Evolutionary conservation across 64 coral and sea anemone genomes (phyloP).

Genomic region (Montipora sp.): DNA sequence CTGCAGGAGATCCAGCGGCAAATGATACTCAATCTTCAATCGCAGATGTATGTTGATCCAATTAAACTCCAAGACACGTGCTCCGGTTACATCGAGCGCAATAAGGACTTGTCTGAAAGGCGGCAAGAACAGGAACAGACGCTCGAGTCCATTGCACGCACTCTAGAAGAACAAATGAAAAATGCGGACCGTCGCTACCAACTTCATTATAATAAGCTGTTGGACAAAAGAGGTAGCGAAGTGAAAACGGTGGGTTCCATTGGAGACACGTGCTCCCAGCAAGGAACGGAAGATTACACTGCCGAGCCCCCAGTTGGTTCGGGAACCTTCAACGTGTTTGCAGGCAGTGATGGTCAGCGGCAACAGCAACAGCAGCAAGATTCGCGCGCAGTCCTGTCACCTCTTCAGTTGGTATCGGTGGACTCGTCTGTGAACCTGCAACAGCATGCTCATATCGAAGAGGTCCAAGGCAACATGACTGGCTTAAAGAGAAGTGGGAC

Average conservation of each 20-base stretch:
- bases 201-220: slow-evolving; percentile 52
- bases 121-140: slow-evolving; percentile 79
- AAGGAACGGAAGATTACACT: background rate
- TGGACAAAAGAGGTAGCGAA: slow-evolving; percentile 42
- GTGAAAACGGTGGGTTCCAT: background rate
- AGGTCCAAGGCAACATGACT: background rate
- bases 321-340: background rate
- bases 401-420: slow-evolving; percentile 2
- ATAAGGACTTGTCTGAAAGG: slow-evolving; percentile 67
- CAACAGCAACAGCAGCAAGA: slow-evolving; percentile 18
- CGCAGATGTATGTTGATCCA: slow-evolving; percentile 81
- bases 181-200: slow-evolving; percentile 61
- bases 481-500: background rate
- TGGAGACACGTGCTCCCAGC: background rate
- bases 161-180: slow-evolving; percentile 59
- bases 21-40: slow-evolving; percentile 90
- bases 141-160: slow-evolving; percentile 58
- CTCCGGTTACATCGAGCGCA: slow-evolving; percentile 70
- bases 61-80: slow-evolving; percentile 76
- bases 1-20: slow-evolving; percentile 84
- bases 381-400: background rate
- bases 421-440: background rate
- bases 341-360: background rate
- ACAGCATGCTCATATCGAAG: slow-evolving; percentile 20
- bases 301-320: background rate